Base-by-base conservation (phyloP, 1,140 invertebrate species). In the Penaeus chinensis region DNA sequence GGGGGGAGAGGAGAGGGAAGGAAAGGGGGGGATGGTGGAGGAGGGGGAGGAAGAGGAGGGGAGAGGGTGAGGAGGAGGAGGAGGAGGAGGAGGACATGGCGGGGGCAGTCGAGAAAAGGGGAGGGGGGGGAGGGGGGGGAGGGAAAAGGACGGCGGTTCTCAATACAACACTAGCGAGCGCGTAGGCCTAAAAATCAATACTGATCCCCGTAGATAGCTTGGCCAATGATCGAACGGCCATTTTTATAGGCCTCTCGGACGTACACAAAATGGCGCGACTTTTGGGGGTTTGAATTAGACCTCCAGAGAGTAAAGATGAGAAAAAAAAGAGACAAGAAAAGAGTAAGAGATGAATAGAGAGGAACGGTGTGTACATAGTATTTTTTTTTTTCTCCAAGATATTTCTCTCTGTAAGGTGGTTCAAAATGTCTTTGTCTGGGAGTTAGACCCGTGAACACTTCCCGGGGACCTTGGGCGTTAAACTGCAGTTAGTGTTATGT, bases 171-270 rank as follows among this genome's bases (percentile, higher is more conserved):
- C 71, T 54, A 54, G 42, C 86, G 77, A 87, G 86, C 81, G 80
- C 77, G 65, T 87, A 87, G 86, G 86, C 86, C 86, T 87, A 87
- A 87, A 87, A 87, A 87, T 87, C 86, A 87, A 87, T 87, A 87
- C 81, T 81, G 80, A 82, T 87, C 82, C 86, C 65, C 71, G 69
- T 71, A 87, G 86, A 87, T 87, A 87, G 80, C 80, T 81, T 81
- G 63, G 27, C 86, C 80, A 87, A 63, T 83, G 80, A 87, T 87
- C 80, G 86, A 82, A 87, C 86, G 86, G 86, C 86, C 86, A 87
- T 87, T 82, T 83, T 87, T 87, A 87, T 87, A 87, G 86, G 86
- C 86, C 86, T 87, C 19, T 54, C 24, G 80, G 61, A 54, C 27
- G 54, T 13, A 62, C 54, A 87, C 86, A 87, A 87, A 87, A 87